Conservation (phyloP, 2,888 invertebrate genomes). For the Drosophila anceps region DNA sequence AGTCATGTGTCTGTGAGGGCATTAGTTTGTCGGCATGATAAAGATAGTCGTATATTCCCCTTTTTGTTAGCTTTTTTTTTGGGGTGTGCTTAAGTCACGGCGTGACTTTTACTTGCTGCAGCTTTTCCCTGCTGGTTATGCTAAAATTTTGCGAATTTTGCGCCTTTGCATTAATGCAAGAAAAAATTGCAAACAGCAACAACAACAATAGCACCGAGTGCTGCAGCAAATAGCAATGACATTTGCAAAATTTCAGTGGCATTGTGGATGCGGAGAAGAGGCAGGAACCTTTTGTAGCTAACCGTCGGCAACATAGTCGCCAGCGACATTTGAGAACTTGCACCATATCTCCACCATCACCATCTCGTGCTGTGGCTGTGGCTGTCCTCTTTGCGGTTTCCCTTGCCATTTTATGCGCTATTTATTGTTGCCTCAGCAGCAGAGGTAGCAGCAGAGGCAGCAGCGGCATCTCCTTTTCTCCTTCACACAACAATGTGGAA, state of each 20-base stretch:
- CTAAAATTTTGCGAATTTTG: slow-evolving; percentile 52
- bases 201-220: slow-evolving; percentile 10
- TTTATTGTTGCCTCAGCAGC: slow-evolving; percentile 56
- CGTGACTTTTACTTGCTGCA: slow-evolving; percentile 32
- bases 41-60: no score
- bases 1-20: not conserved
- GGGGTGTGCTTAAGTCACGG: slow-evolving; percentile 43
- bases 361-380: slow-evolving; percentile 19
- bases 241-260: slow-evolving; percentile 59
- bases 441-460: slow-evolving; percentile 20
- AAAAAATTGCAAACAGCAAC: slow-evolving; percentile 1
- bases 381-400: slow-evolving; percentile 50
- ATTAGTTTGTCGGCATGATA: not conserved
- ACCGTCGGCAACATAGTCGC: slow-evolving; percentile 56
- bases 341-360: slow-evolving; percentile 22
- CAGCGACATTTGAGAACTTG: slow-evolving; percentile 30
- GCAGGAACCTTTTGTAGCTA: slow-evolving; percentile 21
- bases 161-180: slow-evolving; percentile 55
- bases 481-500: slow-evolving; percentile 57
- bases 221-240: slow-evolving; percentile 36
- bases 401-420: slow-evolving; percentile 59
- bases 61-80: not conserved
- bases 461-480: slow-evolving; percentile 36
- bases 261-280: slow-evolving; percentile 40
- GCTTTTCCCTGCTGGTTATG: slow-evolving; percentile 39